A percentile compares a stretch with the other conserved stretches of the same genome.
These are phyloP conservation scores for Siderastrea siderea DNA, from an alignment of 92 coral and sea anemone genomes.

Conservation along the genomic window DNA sequence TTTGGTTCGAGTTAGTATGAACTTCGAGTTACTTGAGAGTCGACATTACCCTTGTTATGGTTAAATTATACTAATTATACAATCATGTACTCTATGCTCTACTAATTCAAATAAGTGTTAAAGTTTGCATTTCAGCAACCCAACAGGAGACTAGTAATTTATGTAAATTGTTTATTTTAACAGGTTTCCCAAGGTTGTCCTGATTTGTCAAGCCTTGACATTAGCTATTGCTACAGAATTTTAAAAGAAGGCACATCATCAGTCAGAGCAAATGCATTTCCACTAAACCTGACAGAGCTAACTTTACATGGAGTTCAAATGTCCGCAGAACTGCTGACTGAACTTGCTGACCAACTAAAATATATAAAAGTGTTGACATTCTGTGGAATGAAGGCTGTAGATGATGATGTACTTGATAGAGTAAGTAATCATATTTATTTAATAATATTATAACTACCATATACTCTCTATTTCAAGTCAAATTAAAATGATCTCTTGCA, in stretches of 20 bases:
- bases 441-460: background rate
- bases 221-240: slow-evolving; percentile 87
- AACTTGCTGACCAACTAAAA: slow-evolving; percentile 49
- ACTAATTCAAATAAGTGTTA: no score
- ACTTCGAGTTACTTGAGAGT: no score
- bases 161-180: background rate
- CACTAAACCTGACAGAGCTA: slow-evolving; percentile 76
- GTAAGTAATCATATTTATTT: slow-evolving; percentile 29
- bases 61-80: no score
- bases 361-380: slow-evolving; percentile 65
- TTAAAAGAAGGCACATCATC: slow-evolving; percentile 63
- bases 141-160: no score
- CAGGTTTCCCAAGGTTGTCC: slow-evolving; percentile 84
- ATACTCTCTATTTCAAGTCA: background rate
- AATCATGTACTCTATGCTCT: no score
- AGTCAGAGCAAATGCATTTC: slow-evolving; percentile 67
- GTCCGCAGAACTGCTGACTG: slow-evolving; percentile 61
- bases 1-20: no score
- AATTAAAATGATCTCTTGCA: no score
- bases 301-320: slow-evolving; percentile 85
- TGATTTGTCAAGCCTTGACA: slow-evolving; percentile 72
- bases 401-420: slow-evolving; percentile 73
- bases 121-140: no score
- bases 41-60: background rate
- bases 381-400: slow-evolving; percentile 81